Evolutionary conservation across 2,888 invertebrate species (phyloP).

Genomic region (Andrena camellia): DNA sequence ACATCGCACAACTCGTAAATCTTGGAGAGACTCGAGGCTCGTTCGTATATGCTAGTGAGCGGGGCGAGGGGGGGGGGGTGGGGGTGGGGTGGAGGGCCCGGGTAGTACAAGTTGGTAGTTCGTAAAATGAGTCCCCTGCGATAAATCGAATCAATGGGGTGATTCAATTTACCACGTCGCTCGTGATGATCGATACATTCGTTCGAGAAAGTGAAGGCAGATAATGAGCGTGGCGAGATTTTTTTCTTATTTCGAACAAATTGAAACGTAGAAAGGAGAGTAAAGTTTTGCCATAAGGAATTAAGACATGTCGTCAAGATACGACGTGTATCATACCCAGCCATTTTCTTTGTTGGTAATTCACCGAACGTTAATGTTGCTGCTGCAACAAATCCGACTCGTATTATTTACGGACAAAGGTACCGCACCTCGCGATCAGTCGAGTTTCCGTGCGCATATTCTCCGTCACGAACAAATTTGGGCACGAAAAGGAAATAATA

Average conservation of each 20-base stretch:
- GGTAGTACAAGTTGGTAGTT: constrained; percentile 36
- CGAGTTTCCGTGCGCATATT: constrained; percentile 1
- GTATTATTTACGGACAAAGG: constrained; percentile 12
- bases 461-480: constrained; percentile 5
- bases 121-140: constrained; percentile 31
- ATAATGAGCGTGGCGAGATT: constrained; percentile 76
- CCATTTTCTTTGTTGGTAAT: constrained; percentile 17
- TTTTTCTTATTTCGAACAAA: constrained; percentile 42
- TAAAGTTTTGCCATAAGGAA: constrained; percentile 55
- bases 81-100: constrained; percentile 17
- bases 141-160: constrained; percentile 49
- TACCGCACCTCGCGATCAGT: neutral
- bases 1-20: too few relatives aligned
- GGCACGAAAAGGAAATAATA: neutral
- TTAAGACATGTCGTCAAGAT: constrained; percentile 46
- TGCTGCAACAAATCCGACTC: constrained; percentile 39
- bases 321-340: constrained; percentile 43
- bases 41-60: constrained; percentile 22
- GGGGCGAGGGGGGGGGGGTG: too few relatives aligned
- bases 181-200: constrained; percentile 41
- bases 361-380: constrained; percentile 25
- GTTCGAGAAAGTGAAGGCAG: constrained; percentile 80
- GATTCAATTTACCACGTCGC: constrained; percentile 51
- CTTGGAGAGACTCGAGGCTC: constrained; percentile 55
- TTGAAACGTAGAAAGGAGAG: constrained; percentile 50